Percentiles rank a stretch among this genome's conserved stretches.
Conservation (phyloP, 1,140 invertebrate genomes). For the Hycleus phaleratus region DNA sequence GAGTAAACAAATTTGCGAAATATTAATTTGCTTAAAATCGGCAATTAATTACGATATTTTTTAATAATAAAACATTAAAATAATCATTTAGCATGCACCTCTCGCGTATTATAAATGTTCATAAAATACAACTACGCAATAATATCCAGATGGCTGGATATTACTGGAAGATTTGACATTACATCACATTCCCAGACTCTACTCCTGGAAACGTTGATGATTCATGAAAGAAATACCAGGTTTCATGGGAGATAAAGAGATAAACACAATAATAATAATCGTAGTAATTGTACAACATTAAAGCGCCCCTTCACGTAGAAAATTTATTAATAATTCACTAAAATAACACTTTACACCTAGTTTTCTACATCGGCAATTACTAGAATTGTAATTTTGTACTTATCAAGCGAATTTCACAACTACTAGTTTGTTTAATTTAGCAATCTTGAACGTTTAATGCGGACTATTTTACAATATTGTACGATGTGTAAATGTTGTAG, state of each 20-base stretch:
- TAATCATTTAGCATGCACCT: conserved; percentile 29
- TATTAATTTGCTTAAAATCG: too few species aligned
- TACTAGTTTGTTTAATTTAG: conserved; percentile 29
- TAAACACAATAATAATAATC: too few species aligned
- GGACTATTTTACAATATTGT: conserved; percentile 17
- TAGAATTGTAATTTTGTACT: conserved; percentile 21
- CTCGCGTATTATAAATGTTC: conserved; percentile 21
- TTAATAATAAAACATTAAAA: conserved; percentile 14
- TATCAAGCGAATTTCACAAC: conserved; percentile 16
- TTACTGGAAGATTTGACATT: conserved; percentile 27
- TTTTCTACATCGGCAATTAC: conserved; percentile 15
- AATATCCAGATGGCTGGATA: conserved; percentile 24
- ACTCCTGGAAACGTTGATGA: conserved; percentile 15
- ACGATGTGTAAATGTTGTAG: conserved; percentile 20
- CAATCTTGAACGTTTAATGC: conserved; percentile 22
- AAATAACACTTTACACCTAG: conserved; percentile 10
- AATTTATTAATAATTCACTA: conserved; percentile 6
- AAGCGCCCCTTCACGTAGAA: conserved; percentile 2
- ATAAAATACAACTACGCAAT: conserved; percentile 26
- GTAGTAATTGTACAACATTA: too few species aligned
- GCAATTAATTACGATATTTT: background rate
- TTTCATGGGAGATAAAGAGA: background rate
- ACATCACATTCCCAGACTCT: conserved; percentile 30
- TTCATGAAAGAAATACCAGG: conserved; percentile 27
- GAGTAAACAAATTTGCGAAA: too few species aligned